These are phyloP conservation scores for Darevskia nairensis DNA, from an alignment of 2,797 vertebrate species.

Conservation along the genomic window DNA sequence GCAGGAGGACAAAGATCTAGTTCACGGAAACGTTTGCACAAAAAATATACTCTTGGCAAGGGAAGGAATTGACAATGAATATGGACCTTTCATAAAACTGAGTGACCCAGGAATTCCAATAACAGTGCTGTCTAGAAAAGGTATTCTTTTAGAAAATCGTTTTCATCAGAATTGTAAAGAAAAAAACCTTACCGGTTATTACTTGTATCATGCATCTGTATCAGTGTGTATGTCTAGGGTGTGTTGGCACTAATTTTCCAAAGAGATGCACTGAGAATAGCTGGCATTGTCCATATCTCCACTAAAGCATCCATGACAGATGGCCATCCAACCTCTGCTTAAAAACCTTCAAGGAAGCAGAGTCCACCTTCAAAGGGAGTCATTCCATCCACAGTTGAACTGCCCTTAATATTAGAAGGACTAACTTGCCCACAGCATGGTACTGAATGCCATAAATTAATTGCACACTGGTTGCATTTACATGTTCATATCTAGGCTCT, in stretches of 20 bases:
- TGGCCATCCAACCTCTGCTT: no score
- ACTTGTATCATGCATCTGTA: background rate
- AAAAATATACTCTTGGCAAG: slow-evolving; percentile 96
- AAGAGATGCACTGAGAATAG: background rate
- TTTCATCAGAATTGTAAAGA: background rate
- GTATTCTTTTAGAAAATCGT: slow-evolving; percentile 63
- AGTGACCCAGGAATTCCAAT: slow-evolving; percentile 96
- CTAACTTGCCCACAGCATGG: background rate
- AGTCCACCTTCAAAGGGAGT: no score
- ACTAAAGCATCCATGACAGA: no score
- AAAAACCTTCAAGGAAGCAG: no score
- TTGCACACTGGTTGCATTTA: background rate
- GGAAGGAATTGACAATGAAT: slow-evolving; percentile 86
- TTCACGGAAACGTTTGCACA: slow-evolving; percentile 95
- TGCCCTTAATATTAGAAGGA: background rate
- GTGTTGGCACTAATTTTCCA: background rate
- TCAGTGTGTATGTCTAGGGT: background rate
- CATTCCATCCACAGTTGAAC: no score
- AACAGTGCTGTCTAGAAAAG: slow-evolving; percentile 91
- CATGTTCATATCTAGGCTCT: background rate
- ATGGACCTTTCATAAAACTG: slow-evolving; percentile 95
- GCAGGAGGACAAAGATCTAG: slow-evolving; percentile 97
- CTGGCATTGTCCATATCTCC: background rate
- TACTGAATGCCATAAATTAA: background rate
- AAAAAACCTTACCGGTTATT: background rate